Conservation (phyloP, 2,113 vertebrate genomes). For the Semicossyphus pulcher region DNA sequence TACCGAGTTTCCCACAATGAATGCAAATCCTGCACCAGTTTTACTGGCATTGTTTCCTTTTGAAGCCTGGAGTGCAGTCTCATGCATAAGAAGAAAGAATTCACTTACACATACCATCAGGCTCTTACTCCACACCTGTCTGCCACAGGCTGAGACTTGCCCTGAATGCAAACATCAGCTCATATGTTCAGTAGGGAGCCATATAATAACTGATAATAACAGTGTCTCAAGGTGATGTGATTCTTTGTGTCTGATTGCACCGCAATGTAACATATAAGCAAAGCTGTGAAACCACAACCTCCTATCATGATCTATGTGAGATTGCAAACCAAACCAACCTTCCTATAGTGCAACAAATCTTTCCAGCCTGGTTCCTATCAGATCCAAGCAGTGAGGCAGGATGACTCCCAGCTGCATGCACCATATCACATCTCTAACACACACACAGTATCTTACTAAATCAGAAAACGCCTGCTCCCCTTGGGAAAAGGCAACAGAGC, state of each 20-base stretch:
- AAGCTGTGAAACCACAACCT: background rate
- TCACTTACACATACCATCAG: slow-evolving; percentile 12
- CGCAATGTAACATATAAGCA: background rate
- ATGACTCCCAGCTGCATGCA: slow-evolving; percentile 7
- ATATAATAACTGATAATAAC: background rate
- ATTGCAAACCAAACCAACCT: slow-evolving; percentile 15
- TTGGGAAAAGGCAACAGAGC: slow-evolving; percentile 11
- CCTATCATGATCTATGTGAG: slow-evolving; percentile 14
- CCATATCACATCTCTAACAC: slow-evolving; percentile 39
- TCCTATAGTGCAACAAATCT: slow-evolving; percentile 15
- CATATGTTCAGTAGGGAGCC: background rate
- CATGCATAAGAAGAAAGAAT: too few species aligned
- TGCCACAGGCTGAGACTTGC: slow-evolving; percentile 32
- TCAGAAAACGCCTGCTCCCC: slow-evolving; percentile 3
- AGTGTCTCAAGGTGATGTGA: background rate
- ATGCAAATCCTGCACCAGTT: slow-evolving; percentile 2
- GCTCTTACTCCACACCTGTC: slow-evolving; percentile 12
- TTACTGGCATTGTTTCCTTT: background rate
- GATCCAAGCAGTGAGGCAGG: slow-evolving; percentile 28
- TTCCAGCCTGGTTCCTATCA: slow-evolving; percentile 42
- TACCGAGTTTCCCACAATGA: background rate
- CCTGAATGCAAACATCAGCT: background rate
- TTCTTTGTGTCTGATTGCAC: background rate
- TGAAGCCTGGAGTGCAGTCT: background rate
- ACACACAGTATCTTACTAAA: slow-evolving; percentile 36